Base-by-base conservation (phyloP, 53 echinoderm and acorn worm species). In the Antedon mediterranea region DNA sequence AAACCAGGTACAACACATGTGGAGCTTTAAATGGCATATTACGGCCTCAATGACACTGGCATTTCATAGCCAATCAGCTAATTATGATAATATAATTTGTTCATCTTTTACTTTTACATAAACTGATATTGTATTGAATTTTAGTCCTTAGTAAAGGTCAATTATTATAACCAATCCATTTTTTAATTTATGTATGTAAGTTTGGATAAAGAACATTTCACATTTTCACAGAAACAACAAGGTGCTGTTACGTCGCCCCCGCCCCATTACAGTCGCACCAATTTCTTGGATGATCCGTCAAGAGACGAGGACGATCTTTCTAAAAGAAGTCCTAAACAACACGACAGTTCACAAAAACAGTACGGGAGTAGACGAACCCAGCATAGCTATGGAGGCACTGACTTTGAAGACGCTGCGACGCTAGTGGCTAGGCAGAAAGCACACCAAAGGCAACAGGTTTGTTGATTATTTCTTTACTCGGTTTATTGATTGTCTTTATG, bases 241-340 rank as follows among this genome's bases (percentile, higher is more conserved):
- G 90, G 83, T 0, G 71, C 71, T 34, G 79, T 73, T 3, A 74
- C 43, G 3, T 73, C 74, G 15, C 81, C 78, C 5, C 82, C 57
- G 20, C n/a, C n/a, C n/a, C 71, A 2, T 72, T 72, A 29, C 31
- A 79, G 73, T 33, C 75, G 79, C 26, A 76, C 87, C 28, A 82
- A 86, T 70, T 95, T 92, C 86, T 79, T 95, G 9, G 89, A 95
- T 71, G 97, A 95, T 34, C 86, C 86, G 15, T 77, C 80, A 5
- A 80, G 94, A 34, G 85, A 82, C 78, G 85, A 83, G 0, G 86
- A 72, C 23, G 81, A 73, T 23, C n/a, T 75, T 34, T 70, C 72
- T 9, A 4, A 37, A 6, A 4, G 37, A 37, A 76, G 74, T 27
- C 43, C 80, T 31, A 78, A 30, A 28, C 73, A 37, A 15, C 82